Evolutionary conservation across 2,113 vertebrate species (phyloP).

Genomic region (Heterocephalus glaber): DNA sequence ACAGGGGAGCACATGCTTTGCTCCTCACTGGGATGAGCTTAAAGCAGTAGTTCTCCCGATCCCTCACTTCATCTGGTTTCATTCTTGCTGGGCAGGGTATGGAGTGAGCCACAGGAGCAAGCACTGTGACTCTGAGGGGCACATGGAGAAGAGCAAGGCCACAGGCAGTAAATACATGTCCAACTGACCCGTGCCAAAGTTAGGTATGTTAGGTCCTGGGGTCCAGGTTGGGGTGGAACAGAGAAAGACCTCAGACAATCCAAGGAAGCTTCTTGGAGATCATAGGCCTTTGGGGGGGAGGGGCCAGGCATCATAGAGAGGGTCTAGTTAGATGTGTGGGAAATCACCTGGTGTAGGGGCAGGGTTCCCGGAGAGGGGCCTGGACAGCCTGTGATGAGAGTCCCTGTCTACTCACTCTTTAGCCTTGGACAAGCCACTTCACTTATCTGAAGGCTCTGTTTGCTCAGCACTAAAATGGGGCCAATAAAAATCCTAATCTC

Average conservation of each 20-base stretch:
- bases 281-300: neutral
- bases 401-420: neutral
- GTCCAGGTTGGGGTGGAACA: neutral
- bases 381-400: neutral
- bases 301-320: neutral
- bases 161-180: neutral
- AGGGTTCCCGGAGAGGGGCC: neutral
- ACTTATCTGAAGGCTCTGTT: neutral
- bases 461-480: slow-evolving; percentile 10
- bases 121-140: neutral
- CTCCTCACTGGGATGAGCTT: neutral
- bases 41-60: too few relatives aligned
- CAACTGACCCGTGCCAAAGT: fast-evolving
- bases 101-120: neutral
- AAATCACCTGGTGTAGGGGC: neutral
- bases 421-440: neutral
- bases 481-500: neutral
- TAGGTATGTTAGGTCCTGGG: neutral
- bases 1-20: neutral
- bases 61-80: neutral
- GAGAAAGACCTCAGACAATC: neutral
- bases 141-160: neutral
- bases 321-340: neutral
- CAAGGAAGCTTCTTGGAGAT: neutral
- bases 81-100: neutral